Conservation (phyloP, 2,797 vertebrate species). For the Galago senegalensis region DNA sequence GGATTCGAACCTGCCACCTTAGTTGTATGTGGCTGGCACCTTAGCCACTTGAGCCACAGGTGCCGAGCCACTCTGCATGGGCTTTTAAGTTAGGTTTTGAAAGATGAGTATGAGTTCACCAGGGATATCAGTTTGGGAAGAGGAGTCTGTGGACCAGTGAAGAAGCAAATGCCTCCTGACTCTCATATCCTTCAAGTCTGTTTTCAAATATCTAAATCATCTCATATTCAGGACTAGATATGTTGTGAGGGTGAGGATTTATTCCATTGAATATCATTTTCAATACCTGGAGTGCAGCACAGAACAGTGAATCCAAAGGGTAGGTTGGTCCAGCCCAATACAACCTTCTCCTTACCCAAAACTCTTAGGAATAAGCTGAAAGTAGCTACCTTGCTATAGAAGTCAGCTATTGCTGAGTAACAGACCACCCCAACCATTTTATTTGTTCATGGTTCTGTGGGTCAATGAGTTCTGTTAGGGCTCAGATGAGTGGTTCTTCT, state of each 20-base stretch:
- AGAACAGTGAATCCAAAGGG: background rate
- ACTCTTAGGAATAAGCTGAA: background rate
- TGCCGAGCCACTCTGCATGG: too few species aligned
- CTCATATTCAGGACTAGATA: background rate
- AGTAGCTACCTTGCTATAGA: background rate
- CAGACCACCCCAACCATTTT: background rate
- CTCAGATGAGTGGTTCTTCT: background rate
- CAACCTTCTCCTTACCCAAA: background rate
- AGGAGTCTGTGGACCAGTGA: background rate
- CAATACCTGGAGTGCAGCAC: background rate
- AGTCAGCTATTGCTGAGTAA: background rate
- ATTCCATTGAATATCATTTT: background rate
- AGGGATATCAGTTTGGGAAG: background rate
- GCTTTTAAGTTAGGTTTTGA: slow-evolving; percentile 48
- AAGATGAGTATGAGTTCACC: background rate
- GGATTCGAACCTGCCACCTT: too few species aligned
- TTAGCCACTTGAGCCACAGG: too few species aligned
- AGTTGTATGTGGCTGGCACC: too few species aligned
- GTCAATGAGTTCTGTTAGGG: background rate
- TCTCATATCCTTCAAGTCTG: background rate
- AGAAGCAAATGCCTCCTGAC: background rate
- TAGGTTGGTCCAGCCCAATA: background rate
- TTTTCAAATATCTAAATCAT: background rate
- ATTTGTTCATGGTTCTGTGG: background rate
- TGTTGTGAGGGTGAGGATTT: background rate